Evolutionary conservation across 2,797 vertebrate genomes (phyloP).

Genomic region (Premnoplex brunnescens): DNA sequence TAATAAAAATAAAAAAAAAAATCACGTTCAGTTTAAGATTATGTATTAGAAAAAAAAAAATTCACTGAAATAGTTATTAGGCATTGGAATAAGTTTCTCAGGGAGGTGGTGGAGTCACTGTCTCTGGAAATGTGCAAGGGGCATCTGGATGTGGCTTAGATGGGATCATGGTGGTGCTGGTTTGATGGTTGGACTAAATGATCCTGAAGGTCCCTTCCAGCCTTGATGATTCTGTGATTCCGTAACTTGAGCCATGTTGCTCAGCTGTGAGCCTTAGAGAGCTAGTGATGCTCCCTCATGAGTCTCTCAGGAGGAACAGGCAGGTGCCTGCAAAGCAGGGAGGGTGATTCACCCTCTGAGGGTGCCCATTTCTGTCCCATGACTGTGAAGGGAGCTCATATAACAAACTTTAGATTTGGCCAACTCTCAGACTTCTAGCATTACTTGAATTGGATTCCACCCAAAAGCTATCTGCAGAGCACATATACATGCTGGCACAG

Average conservation of each 20-base stretch:
- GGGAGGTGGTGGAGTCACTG: background rate
- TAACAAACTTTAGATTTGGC: background rate
- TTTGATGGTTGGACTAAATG: background rate
- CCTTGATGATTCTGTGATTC: background rate
- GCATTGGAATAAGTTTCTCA: background rate
- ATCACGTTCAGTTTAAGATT: background rate
- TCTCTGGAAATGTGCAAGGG: background rate
- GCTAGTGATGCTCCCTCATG: background rate
- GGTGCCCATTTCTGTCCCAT: background rate
- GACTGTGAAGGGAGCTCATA: background rate
- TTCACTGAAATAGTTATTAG: background rate
- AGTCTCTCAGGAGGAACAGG: background rate
- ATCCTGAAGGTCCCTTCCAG: background rate
- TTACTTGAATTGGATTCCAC: background rate
- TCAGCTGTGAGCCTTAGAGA: background rate
- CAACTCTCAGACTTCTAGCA: background rate
- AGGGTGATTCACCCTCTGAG: background rate
- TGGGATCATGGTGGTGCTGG: background rate
- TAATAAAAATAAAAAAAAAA: too few species aligned
- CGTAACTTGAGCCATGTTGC: accelerated
- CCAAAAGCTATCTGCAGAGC: background rate
- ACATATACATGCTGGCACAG: background rate
- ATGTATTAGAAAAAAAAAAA: background rate
- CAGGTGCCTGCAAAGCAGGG: background rate
- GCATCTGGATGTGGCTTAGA: background rate